Evolutionary conservation across 2,113 vertebrate genomes (phyloP).

Genomic region (Thinocorus orbignyianus): DNA sequence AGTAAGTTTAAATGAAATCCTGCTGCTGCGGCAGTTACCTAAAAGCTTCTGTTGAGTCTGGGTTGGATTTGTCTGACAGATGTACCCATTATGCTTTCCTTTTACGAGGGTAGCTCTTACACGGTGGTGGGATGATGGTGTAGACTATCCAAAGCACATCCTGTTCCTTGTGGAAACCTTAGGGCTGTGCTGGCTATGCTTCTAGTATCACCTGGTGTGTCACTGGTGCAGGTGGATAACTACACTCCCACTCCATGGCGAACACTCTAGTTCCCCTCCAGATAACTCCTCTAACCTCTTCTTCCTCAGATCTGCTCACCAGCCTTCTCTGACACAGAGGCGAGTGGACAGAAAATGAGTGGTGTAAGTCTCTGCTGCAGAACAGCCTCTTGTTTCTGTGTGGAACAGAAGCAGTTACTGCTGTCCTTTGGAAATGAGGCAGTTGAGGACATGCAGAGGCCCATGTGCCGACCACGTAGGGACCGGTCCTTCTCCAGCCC

Average conservation of each 20-base stretch:
- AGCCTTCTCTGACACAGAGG: not conserved
- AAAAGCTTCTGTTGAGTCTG: not conserved
- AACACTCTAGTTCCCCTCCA: not conserved
- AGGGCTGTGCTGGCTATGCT: not conserved
- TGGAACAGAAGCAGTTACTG: fast-evolving
- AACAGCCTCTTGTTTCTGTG: not conserved
- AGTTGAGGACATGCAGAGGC: not conserved
- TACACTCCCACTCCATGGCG: not conserved
- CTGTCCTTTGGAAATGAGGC: not conserved
- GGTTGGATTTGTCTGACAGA: not conserved
- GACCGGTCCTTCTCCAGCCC: not conserved
- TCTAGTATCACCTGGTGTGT: not conserved
- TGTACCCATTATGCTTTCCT: not conserved
- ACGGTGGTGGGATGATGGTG: not conserved
- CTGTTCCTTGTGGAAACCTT: not conserved
- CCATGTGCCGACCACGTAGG: not conserved
- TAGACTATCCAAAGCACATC: not conserved
- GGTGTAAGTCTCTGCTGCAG: not conserved
- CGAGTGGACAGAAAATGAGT: not conserved
- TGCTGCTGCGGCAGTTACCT: not conserved
- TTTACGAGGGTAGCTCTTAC: not conserved
- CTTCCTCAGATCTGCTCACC: not conserved
- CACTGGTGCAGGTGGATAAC: not conserved
- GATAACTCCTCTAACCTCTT: not conserved
- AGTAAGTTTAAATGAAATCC: not conserved